phyloP scores from a whole-genome alignment of 2,888 invertebrate genomes.

The Uropetala carovei region DNA sequence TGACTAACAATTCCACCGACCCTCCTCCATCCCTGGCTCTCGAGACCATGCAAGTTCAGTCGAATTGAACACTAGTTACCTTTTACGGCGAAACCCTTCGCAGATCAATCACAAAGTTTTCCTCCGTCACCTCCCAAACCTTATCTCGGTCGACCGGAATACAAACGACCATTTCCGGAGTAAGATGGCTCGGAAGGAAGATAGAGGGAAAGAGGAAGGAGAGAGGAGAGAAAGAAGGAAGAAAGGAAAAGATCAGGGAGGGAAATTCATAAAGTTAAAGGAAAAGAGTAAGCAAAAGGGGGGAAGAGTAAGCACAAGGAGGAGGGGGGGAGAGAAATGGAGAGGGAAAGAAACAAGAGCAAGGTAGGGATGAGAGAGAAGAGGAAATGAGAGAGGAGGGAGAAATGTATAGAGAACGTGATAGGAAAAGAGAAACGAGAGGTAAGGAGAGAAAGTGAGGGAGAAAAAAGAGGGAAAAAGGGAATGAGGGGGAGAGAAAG shows the following conservation, averaged over 20 bases:
- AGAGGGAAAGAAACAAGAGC: neutral
- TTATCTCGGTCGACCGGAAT: neutral
- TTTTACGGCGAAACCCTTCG: neutral
- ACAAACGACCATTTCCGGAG: neutral
- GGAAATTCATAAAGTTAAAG: too few species aligned
- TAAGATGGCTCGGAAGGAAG: neutral
- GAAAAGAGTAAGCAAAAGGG: neutral
- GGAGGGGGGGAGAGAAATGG: neutral
- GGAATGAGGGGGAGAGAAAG: too few species aligned
- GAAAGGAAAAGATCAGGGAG: too few species aligned
- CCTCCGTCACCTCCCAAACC: neutral
- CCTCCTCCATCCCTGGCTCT: neutral
- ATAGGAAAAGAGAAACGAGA: too few species aligned
- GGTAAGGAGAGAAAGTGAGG: too few species aligned
- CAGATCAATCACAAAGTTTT: neutral
- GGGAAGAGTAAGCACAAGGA: neutral
- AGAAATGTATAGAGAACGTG: too few species aligned
- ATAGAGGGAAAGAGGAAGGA: neutral
- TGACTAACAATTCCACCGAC: too few species aligned
- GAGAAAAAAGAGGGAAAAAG: too few species aligned
- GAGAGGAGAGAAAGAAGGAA: neutral
- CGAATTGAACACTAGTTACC: neutral
- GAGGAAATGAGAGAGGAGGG: too few species aligned
- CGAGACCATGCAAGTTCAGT: neutral
- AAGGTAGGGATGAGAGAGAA: neutral